These are phyloP conservation scores for Scophthalmus maximus DNA, from an alignment of 2,113 vertebrate species.

Conservation along the genomic window DNA sequence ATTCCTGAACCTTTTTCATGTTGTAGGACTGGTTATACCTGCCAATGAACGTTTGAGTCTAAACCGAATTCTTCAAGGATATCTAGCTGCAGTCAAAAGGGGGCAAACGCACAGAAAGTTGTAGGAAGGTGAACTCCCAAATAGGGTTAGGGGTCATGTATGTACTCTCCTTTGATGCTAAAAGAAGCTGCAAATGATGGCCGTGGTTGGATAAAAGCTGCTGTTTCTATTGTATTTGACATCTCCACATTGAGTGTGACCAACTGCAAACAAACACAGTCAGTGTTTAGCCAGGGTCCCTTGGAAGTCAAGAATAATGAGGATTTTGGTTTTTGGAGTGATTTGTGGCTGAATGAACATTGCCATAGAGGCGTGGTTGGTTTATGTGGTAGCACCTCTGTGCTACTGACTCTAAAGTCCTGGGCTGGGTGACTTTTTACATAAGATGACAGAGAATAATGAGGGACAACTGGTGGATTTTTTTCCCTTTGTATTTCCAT, in stretches of 20 bases:
- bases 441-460: no score
- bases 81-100: no score
- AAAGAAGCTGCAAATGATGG: neutral
- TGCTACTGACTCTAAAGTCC: neutral
- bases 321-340: conserved; percentile 27
- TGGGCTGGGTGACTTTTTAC: neutral
- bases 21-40: neutral
- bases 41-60: neutral
- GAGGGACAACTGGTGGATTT: neutral
- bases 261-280: conserved; percentile 59
- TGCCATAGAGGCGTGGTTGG: conserved; percentile 10
- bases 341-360: conserved; percentile 35
- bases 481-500: neutral
- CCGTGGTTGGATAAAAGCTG: neutral
- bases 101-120: neutral
- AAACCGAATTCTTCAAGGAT: neutral
- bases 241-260: conserved; percentile 32
- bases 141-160: neutral
- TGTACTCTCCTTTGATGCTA: neutral
- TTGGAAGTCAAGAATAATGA: conserved; percentile 36
- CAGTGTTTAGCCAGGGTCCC: conserved; percentile 47
- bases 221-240: conserved; percentile 31
- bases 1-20: neutral
- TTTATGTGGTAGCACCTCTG: conserved; percentile 10
- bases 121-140: neutral